Conservation (phyloP, 2,888 invertebrate genomes). For the Iselma pallidipennis region DNA sequence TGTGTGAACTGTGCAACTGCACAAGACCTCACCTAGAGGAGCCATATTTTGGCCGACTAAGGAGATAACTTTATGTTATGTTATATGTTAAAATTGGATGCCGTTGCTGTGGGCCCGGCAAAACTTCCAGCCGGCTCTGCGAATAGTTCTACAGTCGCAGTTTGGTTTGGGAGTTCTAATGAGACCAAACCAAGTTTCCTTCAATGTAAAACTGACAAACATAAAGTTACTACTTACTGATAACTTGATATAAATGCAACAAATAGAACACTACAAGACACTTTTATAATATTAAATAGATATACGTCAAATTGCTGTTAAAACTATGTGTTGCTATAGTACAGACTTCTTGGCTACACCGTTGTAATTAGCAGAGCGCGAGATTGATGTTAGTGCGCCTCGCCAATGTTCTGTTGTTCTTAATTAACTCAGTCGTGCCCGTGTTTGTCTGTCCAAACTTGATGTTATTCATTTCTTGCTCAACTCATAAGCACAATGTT, state of each 20-base stretch:
- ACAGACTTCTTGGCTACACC: neutral
- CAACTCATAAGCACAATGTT: constrained; percentile 17
- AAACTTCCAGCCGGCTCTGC: too few species aligned
- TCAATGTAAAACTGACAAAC: constrained; percentile 27
- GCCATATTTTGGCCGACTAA: too few species aligned
- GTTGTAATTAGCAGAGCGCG: constrained; percentile 40
- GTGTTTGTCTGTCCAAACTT: constrained; percentile 35
- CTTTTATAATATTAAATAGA: constrained; percentile 29
- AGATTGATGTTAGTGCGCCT: constrained; percentile 46
- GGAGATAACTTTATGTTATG: too few species aligned
- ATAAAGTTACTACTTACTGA: constrained; percentile 26
- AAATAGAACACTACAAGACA: constrained; percentile 23
- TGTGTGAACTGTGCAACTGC: too few species aligned
- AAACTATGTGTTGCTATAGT: constrained; percentile 31
- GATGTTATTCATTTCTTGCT: constrained; percentile 28
- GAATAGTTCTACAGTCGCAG: too few species aligned
- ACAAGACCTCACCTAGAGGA: too few species aligned
- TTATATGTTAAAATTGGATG: too few species aligned
- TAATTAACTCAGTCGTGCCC: constrained; percentile 43
- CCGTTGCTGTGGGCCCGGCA: too few species aligned
- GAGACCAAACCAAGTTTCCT: constrained; percentile 28
- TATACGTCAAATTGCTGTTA: constrained; percentile 30
- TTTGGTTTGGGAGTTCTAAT: too few species aligned
- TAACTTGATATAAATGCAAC: constrained; percentile 30
- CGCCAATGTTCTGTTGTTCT: constrained; percentile 40